A percentile compares a stretch with the other conserved stretches of the same genome.
These are phyloP conservation scores for Pagetopsis macropterus DNA, from an alignment of 2,797 vertebrate genomes.

Conservation along the genomic window DNA sequence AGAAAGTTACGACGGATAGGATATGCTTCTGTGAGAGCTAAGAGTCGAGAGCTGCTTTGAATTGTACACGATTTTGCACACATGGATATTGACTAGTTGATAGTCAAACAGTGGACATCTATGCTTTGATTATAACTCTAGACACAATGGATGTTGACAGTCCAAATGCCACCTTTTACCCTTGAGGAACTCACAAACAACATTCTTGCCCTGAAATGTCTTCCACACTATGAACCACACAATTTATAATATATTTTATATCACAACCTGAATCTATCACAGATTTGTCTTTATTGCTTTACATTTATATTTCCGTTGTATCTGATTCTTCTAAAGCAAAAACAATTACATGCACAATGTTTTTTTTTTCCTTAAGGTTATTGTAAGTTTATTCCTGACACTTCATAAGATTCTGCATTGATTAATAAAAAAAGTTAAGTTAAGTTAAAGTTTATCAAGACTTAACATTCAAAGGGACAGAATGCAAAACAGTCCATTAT, in stretches of 20 bases:
- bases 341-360: neutral
- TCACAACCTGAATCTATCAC: neutral
- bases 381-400: too few relatives aligned
- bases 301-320: neutral
- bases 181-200: slow-evolving; percentile 62
- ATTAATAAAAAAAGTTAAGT: too few relatives aligned
- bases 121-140: slow-evolving; percentile 32
- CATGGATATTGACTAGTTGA: slow-evolving; percentile 11
- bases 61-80: neutral
- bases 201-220: slow-evolving; percentile 57
- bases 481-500: too few relatives aligned
- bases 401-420: too few relatives aligned
- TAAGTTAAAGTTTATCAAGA: too few relatives aligned
- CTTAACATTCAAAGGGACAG: too few relatives aligned
- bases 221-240: slow-evolving; percentile 5
- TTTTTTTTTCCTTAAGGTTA: neutral
- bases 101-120: slow-evolving; percentile 12
- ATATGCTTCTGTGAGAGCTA: slow-evolving; percentile 7
- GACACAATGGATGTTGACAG: slow-evolving; percentile 71
- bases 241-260: slow-evolving; percentile 2
- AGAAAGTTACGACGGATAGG: slow-evolving; percentile 3
- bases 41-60: neutral
- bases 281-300: neutral
- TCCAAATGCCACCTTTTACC: slow-evolving; percentile 39
- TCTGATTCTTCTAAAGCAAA: neutral